Base-by-base conservation (phyloP, 2,113 vertebrate genomes). In the Desmodus rotundus region DNA sequence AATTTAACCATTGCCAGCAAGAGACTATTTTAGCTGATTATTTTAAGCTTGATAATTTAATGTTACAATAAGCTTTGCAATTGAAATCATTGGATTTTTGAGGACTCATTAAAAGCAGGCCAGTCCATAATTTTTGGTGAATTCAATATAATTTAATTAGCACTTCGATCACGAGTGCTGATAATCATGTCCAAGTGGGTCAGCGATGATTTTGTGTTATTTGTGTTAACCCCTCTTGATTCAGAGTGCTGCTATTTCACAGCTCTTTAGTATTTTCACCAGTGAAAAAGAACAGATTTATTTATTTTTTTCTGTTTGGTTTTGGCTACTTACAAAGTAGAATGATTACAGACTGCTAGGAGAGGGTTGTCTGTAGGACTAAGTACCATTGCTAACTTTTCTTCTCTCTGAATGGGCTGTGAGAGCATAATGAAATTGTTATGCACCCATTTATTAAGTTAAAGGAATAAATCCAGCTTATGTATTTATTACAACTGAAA, bases 41-140 rank as follows among this genome's bases (percentile, higher is more conserved):
- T 92, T 93, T 68, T 77, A 82, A 82, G 7, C 2, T 81, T 88
- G 41, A 26, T 77, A 83, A 67, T 85, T 93, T 89, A 96, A 63
- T 84, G 11, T 68, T 90, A 84, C 1, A 63, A 81, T 84, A 85
- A 78, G 7, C 16, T 93, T 82, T 91, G 1, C 1, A 28, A 56
- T 93, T 17, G 74, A 83, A 95, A 93, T 88, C 52, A 77, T 61
- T 83, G 36, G 10, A 87, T 82, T 76, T 92, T 16, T 8, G 15
- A 38, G 19, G 10, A n/a, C 73, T 78, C 7, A 83, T 22, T 45
- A 80, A 93, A 96, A 26, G 70, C 94, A 58, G 45, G 9, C 24
- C 54, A 38, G n/a, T 52, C 22, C 14, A 72, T 56, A 72, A 22
- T 43, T 77, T 63, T 47, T 52, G 70, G 45, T 76, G 45, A 68